Conservation (phyloP, 2,888 invertebrate genomes). For the Lasiommata megera region DNA sequence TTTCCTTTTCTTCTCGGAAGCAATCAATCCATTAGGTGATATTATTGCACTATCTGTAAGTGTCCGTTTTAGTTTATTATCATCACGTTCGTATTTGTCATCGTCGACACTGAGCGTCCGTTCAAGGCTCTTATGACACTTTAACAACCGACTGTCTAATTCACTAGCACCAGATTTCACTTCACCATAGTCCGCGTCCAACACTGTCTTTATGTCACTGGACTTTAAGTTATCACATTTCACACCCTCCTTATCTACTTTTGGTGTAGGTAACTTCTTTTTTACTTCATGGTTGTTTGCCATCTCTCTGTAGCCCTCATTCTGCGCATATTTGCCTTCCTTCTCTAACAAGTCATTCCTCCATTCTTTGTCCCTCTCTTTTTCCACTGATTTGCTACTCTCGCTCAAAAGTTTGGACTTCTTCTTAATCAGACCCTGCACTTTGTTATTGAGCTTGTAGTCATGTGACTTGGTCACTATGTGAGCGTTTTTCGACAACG, state of each 20-base stretch:
- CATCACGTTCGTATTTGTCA: conserved; percentile 39
- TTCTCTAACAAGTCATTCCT: conserved; percentile 80
- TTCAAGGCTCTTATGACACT: conserved; percentile 63
- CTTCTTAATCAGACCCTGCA: conserved; percentile 60
- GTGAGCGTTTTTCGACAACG: conserved; percentile 73
- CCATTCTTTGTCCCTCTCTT: conserved; percentile 78
- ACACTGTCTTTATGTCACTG: conserved; percentile 64
- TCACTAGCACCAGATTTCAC: conserved; percentile 66
- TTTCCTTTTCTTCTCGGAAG: conserved; percentile 84
- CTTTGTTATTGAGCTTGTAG: conserved; percentile 63
- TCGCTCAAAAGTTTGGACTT: conserved; percentile 64
- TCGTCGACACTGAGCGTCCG: conserved; percentile 67
- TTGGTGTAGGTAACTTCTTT: conserved; percentile 68
- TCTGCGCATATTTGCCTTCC: conserved; percentile 77
- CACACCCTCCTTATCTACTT: conserved; percentile 59
- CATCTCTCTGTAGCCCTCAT: conserved; percentile 76
- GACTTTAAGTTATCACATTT: conserved; percentile 65
- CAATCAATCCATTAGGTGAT: conserved; percentile 82
- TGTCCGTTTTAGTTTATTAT: conserved; percentile 70
- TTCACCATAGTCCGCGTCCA: conserved; percentile 57
- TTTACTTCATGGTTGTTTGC: conserved; percentile 67
- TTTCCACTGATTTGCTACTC: conserved; percentile 52
- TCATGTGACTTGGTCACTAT: conserved; percentile 74
- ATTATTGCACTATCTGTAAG: conserved; percentile 67
- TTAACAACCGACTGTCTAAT: conserved; percentile 60